Base-by-base conservation (phyloP, 1,140 invertebrate species). In the Drosophila teissieri region DNA sequence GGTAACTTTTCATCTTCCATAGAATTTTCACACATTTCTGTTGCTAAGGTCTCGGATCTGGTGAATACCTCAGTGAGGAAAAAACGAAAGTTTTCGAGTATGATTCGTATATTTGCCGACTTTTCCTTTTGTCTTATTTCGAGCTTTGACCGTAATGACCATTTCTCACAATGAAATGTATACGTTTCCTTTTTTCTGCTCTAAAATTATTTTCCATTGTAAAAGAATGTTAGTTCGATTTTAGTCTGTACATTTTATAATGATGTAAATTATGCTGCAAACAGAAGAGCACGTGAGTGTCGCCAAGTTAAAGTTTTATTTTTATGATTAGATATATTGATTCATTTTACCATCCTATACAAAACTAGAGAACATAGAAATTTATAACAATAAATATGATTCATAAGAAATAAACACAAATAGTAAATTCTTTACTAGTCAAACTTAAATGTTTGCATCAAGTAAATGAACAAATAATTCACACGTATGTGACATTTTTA, bases 251-350 rank as follows among this genome's bases (percentile, higher is more conserved):
- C 31, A 55, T 39, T 68, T 46, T 34, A 11, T 24, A 55, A 85
- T 85, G 78, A 85, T 86, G 78, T 61, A 86, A 85, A 85, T 85
- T 56, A 85, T 15, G 44, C 27, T 42, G 46, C 64, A 1, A 2
- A 52, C 27, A 51, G 34, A 58, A 64, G 46, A 56, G 48, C 73
- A 74, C 64, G 69, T 64, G 49, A 72, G 42, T 37, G 34, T 34
- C 14, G 37, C 36, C 24, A 36, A 27, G 19, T 39, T 58, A 24
- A 24, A 37, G 37, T n/a, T n/a, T 27, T 40, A 40, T 48, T 48
- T 39, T 22, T n/a, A 3, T 15, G 64, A 57, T 40, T 57, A 12
- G 24, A 19, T 2, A 19, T 2, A 19, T 19, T 19, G 19, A 19
- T 19, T 19, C 1, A 19, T 19, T 19, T 2, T 19, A 19, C 19